Evolutionary conservation across 2,113 vertebrate genomes (phyloP).

Genomic region (Cyanoderma ruficeps): DNA sequence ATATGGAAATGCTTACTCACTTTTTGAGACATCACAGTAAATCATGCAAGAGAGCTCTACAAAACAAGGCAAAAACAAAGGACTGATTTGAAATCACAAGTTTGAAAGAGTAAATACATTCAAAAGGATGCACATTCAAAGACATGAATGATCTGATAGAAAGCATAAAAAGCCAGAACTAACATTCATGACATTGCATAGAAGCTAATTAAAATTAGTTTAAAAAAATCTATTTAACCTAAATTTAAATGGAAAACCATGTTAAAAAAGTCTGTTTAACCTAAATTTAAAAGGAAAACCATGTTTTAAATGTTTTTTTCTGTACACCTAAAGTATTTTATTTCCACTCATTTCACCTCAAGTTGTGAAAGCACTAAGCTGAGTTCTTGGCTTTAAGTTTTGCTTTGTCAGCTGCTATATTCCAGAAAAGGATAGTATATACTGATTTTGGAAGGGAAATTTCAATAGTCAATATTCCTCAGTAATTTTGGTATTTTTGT

Average conservation of each 20-base stretch:
- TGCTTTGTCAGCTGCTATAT: neutral
- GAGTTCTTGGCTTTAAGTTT: neutral
- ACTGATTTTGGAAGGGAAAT: neutral
- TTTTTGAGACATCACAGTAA: neutral
- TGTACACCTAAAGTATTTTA: neutral
- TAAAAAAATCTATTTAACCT: neutral
- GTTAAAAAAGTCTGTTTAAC: neutral
- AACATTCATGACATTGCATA: neutral
- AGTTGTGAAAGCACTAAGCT: neutral
- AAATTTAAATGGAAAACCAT: neutral
- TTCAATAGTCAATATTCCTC: neutral
- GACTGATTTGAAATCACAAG: neutral
- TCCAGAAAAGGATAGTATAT: neutral
- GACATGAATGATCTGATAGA: neutral
- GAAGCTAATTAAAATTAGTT: neutral
- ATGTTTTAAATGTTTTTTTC: neutral
- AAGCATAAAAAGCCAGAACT: neutral
- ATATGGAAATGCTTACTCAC: neutral
- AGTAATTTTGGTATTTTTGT: neutral
- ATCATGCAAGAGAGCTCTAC: accelerated
- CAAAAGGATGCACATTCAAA: neutral
- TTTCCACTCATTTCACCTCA: neutral
- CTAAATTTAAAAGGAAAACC: neutral
- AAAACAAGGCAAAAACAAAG: neutral
- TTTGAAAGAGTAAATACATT: neutral